Evolutionary conservation across 2,888 invertebrate genomes (phyloP).

Genomic region (Griposia aprilina): DNA sequence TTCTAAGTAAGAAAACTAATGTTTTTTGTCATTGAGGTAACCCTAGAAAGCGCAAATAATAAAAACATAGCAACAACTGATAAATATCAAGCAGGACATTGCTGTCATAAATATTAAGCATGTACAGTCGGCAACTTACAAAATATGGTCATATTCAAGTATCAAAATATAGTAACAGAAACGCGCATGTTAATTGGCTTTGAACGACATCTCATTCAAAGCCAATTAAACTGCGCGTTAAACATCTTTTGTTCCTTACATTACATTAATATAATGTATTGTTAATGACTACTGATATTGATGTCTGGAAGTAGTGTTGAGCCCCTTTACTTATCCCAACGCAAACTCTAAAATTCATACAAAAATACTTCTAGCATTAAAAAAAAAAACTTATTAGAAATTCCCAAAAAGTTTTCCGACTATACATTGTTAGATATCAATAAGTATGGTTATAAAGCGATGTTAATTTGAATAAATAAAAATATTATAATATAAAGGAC

Average conservation of each 20-base stretch:
- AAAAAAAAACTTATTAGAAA: too few relatives aligned
- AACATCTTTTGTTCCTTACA: background rate
- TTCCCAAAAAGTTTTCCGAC: too few relatives aligned
- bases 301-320: background rate
- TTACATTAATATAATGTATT: background rate
- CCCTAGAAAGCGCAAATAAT: slow-evolving; percentile 64
- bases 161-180: background rate
- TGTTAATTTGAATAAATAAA: slow-evolving; percentile 60
- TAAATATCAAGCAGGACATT: slow-evolving; percentile 46
- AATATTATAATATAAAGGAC: slow-evolving; percentile 13
- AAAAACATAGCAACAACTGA: slow-evolving; percentile 54
- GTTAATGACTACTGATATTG: background rate
- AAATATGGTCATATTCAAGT: background rate
- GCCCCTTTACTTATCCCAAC: background rate
- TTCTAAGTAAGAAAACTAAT: slow-evolving; percentile 60
- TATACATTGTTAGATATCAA: slow-evolving; percentile 42
- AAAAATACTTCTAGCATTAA: background rate
- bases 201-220: background rate
- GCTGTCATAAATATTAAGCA: slow-evolving; percentile 28
- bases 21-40: slow-evolving; percentile 55
- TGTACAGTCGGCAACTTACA: slow-evolving; percentile 49
- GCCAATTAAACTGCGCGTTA: too few relatives aligned
- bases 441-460: slow-evolving; percentile 70
- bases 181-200: background rate
- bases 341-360: background rate